Percentiles rank a stretch among this genome's conserved stretches.
phyloP scores from a whole-genome alignment of 2,888 invertebrate genomes.

The Bugulina stolonifera region DNA sequence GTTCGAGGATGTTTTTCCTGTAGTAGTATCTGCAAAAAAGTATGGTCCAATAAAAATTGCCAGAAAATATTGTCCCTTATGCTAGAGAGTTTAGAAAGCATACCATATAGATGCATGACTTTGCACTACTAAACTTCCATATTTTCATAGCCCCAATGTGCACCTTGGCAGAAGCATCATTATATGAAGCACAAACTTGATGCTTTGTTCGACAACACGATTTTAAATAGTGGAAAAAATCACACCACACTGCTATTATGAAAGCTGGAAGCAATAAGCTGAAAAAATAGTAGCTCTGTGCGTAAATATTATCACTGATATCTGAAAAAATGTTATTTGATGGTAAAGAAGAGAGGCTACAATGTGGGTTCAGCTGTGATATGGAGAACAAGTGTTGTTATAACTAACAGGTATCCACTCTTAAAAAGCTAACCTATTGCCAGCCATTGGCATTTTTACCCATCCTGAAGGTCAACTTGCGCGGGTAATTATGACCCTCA shows the following conservation, averaged over 20 bases:
- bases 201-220: no score
- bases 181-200: no score
- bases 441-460: constrained; percentile 17
- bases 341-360: background rate
- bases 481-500: constrained; percentile 9
- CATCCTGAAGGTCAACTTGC: constrained; percentile 13
- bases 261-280: background rate
- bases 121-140: no score
- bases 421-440: constrained; percentile 7
- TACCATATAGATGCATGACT: no score
- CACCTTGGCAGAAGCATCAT: no score
- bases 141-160: no score
- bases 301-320: background rate
- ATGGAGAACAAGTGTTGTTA: background rate
- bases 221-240: no score
- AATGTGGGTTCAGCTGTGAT: background rate
- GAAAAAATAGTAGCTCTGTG: background rate
- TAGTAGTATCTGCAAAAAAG: constrained; percentile 45
- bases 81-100: no score
- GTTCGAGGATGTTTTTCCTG: constrained; percentile 43
- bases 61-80: no score
- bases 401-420: background rate
- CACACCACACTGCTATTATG: background rate
- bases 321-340: background rate
- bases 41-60: no score